phyloP scores from a whole-genome alignment of 2,888 invertebrate species.

The Lymantria dispar region DNA sequence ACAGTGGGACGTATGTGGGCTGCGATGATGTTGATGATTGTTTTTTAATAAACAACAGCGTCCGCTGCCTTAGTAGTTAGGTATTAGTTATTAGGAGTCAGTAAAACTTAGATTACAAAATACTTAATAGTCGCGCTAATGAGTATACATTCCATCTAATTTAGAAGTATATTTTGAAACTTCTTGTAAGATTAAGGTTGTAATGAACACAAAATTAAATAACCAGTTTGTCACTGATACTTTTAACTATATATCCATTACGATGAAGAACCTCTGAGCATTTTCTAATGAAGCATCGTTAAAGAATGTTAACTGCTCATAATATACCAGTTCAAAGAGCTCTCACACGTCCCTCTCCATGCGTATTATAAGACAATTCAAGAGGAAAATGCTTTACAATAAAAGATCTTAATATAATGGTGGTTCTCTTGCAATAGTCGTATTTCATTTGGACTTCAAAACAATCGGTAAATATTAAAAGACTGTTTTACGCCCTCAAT shows the following conservation, averaged over 20 bases:
- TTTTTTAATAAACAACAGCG: too few relatives aligned
- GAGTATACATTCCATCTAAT: too few relatives aligned
- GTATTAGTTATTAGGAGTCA: too few relatives aligned
- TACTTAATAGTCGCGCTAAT: too few relatives aligned
- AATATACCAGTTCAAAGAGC: constrained; percentile 33
- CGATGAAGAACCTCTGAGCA: constrained; percentile 48
- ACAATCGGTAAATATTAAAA: constrained; percentile 61
- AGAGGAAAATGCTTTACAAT: neutral
- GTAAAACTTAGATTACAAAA: too few relatives aligned
- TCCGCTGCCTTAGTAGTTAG: too few relatives aligned
- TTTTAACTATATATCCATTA: constrained; percentile 34
- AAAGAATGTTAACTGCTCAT: constrained; percentile 54
- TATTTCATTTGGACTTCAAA: constrained; percentile 54
- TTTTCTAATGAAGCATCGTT: constrained; percentile 55
- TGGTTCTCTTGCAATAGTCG: constrained; percentile 31
- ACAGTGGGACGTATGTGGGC: too few relatives aligned
- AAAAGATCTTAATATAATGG: constrained; percentile 34
- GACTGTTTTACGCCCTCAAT: constrained; percentile 44
- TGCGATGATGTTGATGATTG: too few relatives aligned
- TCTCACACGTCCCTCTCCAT: constrained; percentile 4
- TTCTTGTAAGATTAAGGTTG: neutral
- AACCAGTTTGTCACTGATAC: constrained; percentile 7
- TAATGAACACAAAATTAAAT: constrained; percentile 4
- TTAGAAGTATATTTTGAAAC: too few relatives aligned
- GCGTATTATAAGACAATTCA: neutral